Evolutionary conservation across 2,888 invertebrate species (phyloP).

Genomic region (Pyrocoelia pectoralis): DNA sequence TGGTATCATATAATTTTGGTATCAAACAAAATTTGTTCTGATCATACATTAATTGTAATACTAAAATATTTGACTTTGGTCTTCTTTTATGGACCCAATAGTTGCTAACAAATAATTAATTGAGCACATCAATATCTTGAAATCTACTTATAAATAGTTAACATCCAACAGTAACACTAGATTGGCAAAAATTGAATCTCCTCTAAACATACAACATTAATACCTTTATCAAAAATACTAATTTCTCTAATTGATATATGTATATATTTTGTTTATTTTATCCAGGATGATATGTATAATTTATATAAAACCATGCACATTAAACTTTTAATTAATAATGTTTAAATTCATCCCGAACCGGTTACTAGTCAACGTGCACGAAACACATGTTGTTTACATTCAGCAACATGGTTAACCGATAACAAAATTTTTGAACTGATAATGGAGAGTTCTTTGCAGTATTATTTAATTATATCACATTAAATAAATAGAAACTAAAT

Average conservation of each 20-base stretch:
- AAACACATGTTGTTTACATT: slow-evolving; percentile 25
- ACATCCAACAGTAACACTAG: slow-evolving; percentile 34
- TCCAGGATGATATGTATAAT: slow-evolving; percentile 29
- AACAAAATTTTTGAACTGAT: background rate
- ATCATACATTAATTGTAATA: too few species aligned
- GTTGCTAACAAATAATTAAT: slow-evolving; percentile 27
- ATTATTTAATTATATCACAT: slow-evolving; percentile 18
- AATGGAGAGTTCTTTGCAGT: slow-evolving; percentile 1
- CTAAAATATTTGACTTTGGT: slow-evolving; percentile 28
- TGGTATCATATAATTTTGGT: slow-evolving; percentile 3
- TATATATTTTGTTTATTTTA: slow-evolving; percentile 9
- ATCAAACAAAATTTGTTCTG: slow-evolving; percentile 1
- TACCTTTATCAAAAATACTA: slow-evolving; percentile 39
- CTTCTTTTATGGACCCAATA: slow-evolving; percentile 27
- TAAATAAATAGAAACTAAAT: slow-evolving; percentile 22
- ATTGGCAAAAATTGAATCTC: slow-evolving; percentile 21
- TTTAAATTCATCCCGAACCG: slow-evolving; percentile 16
- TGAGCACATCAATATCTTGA: slow-evolving; percentile 31
- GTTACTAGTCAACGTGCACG: slow-evolving; percentile 10
- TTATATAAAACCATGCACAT: slow-evolving; percentile 29
- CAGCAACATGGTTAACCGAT: slow-evolving; percentile 8
- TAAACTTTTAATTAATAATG: slow-evolving; percentile 21
- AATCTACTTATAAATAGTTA: slow-evolving; percentile 31
- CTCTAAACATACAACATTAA: slow-evolving; percentile 36
- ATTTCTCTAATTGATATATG: slow-evolving; percentile 27